phyloP scores from a whole-genome alignment of 2,113 vertebrate genomes.

The Carassius auratus region DNA sequence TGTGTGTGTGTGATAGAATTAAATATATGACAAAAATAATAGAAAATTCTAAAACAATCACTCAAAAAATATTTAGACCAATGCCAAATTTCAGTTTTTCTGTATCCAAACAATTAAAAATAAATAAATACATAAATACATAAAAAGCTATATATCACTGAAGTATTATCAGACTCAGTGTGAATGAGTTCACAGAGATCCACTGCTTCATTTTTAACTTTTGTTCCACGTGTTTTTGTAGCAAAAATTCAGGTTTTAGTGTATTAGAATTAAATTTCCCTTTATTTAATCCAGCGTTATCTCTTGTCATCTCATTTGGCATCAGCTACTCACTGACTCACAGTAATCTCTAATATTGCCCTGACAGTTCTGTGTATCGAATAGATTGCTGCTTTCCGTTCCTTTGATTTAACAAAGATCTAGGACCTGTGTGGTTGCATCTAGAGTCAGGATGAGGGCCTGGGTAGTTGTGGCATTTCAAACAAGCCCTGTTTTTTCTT shows the following conservation, averaged over 20 bases:
- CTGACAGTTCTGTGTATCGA: not conserved
- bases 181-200: not conserved
- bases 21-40: too few species aligned
- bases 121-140: too few species aligned
- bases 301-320: not conserved
- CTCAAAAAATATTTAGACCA: too few species aligned
- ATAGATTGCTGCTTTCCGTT: not conserved
- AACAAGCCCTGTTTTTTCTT: not conserved
- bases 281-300: not conserved
- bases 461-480: not conserved
- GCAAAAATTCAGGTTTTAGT: too few species aligned
- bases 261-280: not conserved
- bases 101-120: too few species aligned
- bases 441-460: not conserved
- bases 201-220: not conserved
- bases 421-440: not conserved
- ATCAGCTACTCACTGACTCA: not conserved
- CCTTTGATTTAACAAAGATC: not conserved
- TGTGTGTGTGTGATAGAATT: too few species aligned
- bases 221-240: not conserved
- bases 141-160: too few species aligned
- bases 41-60: too few species aligned
- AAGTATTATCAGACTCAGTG: too few species aligned
- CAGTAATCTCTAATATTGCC: not conserved
- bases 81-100: too few species aligned